Conservation (phyloP, 2,113 vertebrate species). For the Peucedramus taeniatus region DNA sequence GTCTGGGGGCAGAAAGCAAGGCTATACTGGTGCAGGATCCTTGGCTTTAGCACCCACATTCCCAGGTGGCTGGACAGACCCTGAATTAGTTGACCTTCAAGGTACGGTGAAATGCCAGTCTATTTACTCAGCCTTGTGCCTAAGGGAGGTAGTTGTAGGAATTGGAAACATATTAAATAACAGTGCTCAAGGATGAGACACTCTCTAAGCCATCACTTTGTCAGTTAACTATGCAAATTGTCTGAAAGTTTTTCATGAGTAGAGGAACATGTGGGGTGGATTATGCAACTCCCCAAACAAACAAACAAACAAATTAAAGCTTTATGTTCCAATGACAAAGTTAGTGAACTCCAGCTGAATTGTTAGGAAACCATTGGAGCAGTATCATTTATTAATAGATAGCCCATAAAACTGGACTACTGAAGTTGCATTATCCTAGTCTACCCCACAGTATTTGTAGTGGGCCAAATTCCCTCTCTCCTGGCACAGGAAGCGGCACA, state of each 20-base stretch:
- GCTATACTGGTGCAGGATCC: background rate
- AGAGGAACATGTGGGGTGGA: background rate
- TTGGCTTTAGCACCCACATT: background rate
- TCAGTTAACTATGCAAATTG: conserved; percentile 41
- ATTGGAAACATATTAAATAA: background rate
- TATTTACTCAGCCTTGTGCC: conserved; percentile 35
- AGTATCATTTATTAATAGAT: background rate
- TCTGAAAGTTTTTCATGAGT: conserved; percentile 6
- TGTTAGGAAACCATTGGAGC: background rate
- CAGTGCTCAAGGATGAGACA: background rate
- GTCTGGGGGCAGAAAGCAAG: background rate
- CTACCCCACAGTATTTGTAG: background rate
- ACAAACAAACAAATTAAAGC: background rate
- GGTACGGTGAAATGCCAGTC: background rate
- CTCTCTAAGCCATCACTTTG: background rate
- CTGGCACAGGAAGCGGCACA: background rate
- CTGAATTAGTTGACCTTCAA: conserved; percentile 57
- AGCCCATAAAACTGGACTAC: background rate
- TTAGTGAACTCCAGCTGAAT: background rate
- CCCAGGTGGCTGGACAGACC: background rate
- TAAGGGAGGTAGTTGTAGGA: background rate
- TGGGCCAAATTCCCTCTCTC: background rate
- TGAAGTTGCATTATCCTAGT: background rate
- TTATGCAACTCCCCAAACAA: background rate
- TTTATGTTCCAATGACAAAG: background rate